Evolutionary conservation across 2,888 invertebrate genomes (phyloP).

Genomic region (Mesorhabditis spiculigera): DNA sequence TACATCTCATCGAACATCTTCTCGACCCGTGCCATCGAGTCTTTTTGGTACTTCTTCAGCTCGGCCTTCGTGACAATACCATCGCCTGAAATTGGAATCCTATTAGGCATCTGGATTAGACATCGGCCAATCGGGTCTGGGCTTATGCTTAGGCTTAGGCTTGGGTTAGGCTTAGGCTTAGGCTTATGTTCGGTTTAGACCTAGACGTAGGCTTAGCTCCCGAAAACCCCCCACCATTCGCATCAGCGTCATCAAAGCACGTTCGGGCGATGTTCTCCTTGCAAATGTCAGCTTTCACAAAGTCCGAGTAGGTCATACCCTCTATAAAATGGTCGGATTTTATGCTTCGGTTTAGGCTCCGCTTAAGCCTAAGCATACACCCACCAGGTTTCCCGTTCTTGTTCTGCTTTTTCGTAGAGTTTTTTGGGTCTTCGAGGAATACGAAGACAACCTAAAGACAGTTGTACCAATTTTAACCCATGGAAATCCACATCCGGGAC

Average conservation of each 20-base stretch:
- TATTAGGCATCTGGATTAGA: not conserved
- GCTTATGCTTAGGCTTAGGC: too few species aligned
- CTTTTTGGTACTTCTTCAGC: conserved; percentile 1
- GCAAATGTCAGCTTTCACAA: conserved; percentile 7
- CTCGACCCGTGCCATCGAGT: not conserved
- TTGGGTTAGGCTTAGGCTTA: too few species aligned
- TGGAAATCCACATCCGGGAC: too few species aligned
- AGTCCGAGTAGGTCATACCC: not conserved
- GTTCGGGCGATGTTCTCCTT: conserved; percentile 10
- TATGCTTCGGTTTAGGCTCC: too few species aligned
- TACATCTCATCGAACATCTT: not conserved
- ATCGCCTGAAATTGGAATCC: not conserved
- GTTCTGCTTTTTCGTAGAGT: too few species aligned
- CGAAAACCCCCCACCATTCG: not conserved
- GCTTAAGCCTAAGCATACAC: too few species aligned
- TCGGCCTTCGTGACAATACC: not conserved
- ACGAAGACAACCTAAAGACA: too few species aligned
- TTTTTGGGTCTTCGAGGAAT: too few species aligned
- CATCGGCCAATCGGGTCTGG: not conserved
- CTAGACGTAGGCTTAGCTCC: too few species aligned
- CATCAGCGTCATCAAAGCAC: conserved; percentile 3
- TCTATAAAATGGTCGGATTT: not conserved
- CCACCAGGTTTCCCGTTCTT: too few species aligned
- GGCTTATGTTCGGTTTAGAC: too few species aligned
- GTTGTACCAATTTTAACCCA: too few species aligned